Conservation (phyloP, 2,113 vertebrate species). For the Gnathonemus longibarbis region DNA sequence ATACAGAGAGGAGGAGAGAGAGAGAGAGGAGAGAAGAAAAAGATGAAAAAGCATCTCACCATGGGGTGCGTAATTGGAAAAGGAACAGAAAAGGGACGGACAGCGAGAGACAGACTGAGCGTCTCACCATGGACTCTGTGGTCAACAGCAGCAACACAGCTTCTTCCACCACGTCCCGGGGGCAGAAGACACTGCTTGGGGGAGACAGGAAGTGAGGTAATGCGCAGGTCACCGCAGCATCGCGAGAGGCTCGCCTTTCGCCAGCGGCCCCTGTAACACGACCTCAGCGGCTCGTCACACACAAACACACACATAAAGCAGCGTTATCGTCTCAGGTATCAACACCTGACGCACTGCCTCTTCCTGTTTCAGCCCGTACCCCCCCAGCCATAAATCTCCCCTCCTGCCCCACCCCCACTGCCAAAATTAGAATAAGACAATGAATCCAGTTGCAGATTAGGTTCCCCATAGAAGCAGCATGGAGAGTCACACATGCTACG, state of each 20-base stretch:
- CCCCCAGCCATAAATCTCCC: constrained; percentile 1
- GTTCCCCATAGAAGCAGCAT: not conserved
- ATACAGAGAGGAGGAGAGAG: not conserved
- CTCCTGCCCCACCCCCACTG: not conserved
- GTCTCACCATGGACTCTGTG: constrained; percentile 96
- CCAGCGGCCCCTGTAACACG: not conserved
- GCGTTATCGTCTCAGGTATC: not conserved
- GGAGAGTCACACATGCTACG: not conserved
- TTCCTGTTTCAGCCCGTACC: not conserved
- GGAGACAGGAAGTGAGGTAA: constrained; percentile 45
- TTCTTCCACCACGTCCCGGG: constrained; percentile 95
- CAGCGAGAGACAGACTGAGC: not conserved
- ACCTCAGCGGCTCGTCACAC: not conserved
- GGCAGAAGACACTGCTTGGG: constrained; percentile 82
- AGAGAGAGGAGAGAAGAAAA: not conserved
- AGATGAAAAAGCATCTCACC: no score
- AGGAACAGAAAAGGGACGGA: constrained; percentile 12
- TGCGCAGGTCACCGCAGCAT: not conserved
- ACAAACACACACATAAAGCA: not conserved
- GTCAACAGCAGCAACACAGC: constrained; percentile 89
- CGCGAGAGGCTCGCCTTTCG: constrained; percentile 42
- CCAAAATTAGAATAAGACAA: not conserved
- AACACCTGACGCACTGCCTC: not conserved
- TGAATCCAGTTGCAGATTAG: not conserved
- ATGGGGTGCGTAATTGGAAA: not conserved